These are phyloP conservation scores for Neolamprologus toae DNA, from an alignment of 2,113 vertebrate genomes.

Conservation along the genomic window DNA sequence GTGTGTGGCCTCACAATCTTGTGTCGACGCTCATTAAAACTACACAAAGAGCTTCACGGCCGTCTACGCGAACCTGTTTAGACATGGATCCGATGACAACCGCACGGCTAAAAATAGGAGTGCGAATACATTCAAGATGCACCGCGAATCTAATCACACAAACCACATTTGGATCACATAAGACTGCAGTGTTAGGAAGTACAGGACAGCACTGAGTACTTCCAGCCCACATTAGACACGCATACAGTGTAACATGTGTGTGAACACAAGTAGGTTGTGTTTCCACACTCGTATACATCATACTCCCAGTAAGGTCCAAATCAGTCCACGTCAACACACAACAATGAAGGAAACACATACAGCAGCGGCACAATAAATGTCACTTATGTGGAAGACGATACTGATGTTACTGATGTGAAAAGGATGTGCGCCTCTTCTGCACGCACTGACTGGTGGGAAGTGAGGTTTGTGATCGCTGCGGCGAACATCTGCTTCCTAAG, in stretches of 20 bases:
- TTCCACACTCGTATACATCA: not conserved
- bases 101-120: not conserved
- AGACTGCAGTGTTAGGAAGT: not conserved
- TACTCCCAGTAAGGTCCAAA: not conserved
- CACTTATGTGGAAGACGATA: not conserved
- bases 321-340: not conserved
- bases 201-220: not conserved
- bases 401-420: not conserved
- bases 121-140: not conserved
- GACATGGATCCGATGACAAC: not conserved
- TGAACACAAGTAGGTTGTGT: not conserved
- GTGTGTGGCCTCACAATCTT: not conserved
- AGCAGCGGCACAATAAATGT: not conserved
- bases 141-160: not conserved
- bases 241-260: not conserved
- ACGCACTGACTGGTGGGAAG: not conserved
- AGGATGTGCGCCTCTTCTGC: accelerated
- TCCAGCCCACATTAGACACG: not conserved
- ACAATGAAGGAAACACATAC: not conserved
- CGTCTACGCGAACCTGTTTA: not conserved
- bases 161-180: not conserved
- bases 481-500: not conserved
- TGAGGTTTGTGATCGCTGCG: not conserved
- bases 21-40: not conserved
- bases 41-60: not conserved